phyloP scores from a whole-genome alignment of 2,888 invertebrate genomes.

The Euspilapteryx auroguttella region DNA sequence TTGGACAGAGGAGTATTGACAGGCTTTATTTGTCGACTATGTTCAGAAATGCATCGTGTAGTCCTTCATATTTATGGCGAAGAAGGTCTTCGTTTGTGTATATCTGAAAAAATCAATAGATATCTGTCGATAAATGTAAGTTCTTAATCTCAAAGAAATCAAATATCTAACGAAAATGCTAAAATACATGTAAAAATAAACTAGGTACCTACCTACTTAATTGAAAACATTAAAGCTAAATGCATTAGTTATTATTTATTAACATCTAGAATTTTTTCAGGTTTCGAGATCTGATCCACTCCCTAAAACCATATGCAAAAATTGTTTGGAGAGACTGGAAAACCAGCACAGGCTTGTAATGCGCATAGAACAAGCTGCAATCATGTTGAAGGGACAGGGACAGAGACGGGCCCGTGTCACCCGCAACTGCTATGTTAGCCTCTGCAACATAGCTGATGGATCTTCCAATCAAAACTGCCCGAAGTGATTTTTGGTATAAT shows the following conservation, averaged over 20 bases:
- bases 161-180: constrained; percentile 1
- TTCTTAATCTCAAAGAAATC: constrained; percentile 8
- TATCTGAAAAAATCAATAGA: constrained; percentile 79
- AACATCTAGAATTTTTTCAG: too few relatives aligned
- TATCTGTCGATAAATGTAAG: constrained; percentile 80
- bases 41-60: constrained; percentile 82
- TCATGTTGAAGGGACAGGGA: constrained; percentile 31
- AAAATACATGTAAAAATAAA: constrained; percentile 1
- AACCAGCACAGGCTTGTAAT: constrained; percentile 53
- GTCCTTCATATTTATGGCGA: constrained; percentile 84
- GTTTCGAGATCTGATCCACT: constrained; percentile 66
- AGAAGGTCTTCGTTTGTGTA: constrained; percentile 72
- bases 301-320: constrained; percentile 70
- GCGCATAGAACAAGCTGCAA: constrained; percentile 45
- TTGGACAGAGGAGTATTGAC: constrained; percentile 78
- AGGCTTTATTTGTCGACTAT: constrained; percentile 83
- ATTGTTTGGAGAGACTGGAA: constrained; percentile 62
- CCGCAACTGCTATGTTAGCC: constrained; percentile 17
- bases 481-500: too few relatives aligned
- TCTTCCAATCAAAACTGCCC: too few relatives aligned
- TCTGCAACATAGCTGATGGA: constrained; percentile 17
- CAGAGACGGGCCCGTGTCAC: constrained; percentile 18
- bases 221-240: too few relatives aligned
- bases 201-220: too few relatives aligned
- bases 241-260: too few relatives aligned